Percentiles rank a stretch among this genome's conserved stretches.
phyloP scores from a whole-genome alignment of 2,888 invertebrate species.

The Folsomia manolachei region DNA sequence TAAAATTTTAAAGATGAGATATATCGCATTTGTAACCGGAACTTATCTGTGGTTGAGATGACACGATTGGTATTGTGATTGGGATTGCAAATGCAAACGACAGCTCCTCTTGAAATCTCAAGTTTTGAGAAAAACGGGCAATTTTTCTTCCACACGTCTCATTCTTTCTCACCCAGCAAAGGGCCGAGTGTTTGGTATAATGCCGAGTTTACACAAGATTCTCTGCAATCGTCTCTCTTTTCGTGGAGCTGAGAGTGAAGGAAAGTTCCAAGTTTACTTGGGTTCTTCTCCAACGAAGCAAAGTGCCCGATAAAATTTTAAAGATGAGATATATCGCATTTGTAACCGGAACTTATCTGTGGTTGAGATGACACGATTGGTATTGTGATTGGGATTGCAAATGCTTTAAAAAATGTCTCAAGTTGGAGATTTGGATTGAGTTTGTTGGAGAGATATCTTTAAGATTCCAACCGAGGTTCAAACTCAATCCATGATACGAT shows the following conservation, averaged over 20 bases:
- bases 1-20: conserved; percentile 7
- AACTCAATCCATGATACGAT: not conserved
- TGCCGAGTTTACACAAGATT: no score
- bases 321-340: conserved; percentile 5
- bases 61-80: not conserved
- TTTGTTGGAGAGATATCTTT: not conserved
- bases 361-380: not conserved
- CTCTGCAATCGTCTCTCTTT: no score
- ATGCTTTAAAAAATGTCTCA: conserved; percentile 4
- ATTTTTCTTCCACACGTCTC: conserved; percentile 18
- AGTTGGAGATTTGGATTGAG: not conserved
- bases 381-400: conserved; percentile 10
- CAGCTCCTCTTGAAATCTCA: conserved; percentile 5
- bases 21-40: not conserved
- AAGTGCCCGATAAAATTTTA: not conserved
- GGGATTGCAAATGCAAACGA: conserved; percentile 13
- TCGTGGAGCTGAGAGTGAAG: no score
- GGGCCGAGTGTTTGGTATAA: no score
- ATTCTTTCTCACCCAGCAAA: no score
- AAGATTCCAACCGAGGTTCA: not conserved
- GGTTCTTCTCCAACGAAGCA: not conserved
- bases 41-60: not conserved
- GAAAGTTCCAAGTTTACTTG: no score
- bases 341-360: conserved; percentile 8
- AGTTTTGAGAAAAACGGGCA: not conserved